A percentile compares a stretch with the other conserved stretches of the same genome.
These are phyloP conservation scores for Australoheros scitulus DNA, from an alignment of 2,113 vertebrate species.

Conservation along the genomic window DNA sequence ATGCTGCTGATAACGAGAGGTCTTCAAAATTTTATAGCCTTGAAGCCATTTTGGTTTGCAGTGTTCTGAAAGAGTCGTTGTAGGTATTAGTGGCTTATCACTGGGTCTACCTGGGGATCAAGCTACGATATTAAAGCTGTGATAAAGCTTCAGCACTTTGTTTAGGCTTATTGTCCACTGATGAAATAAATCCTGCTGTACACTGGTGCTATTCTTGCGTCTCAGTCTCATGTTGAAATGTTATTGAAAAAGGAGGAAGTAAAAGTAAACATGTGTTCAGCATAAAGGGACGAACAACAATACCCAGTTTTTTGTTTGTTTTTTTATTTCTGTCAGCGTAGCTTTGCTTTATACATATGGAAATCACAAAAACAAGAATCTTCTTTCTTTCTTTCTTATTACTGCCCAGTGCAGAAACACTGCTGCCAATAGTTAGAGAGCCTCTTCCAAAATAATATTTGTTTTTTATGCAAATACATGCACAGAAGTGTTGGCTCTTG, in stretches of 20 bases:
- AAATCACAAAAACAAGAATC: not conserved
- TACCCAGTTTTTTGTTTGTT: not conserved
- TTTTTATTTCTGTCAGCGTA: not conserved
- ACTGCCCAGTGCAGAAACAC: not conserved
- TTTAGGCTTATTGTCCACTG: not conserved
- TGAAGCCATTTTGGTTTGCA: not conserved
- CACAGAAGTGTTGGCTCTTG: not conserved
- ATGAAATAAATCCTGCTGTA: not conserved
- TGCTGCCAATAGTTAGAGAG: not conserved
- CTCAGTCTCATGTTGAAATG: not conserved
- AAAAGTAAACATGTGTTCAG: not conserved
- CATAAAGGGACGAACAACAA: not conserved
- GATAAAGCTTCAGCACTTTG: not conserved
- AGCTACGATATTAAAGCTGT: not conserved
- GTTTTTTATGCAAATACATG: not conserved
- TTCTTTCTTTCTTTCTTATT: not conserved
- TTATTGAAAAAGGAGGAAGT: not conserved
- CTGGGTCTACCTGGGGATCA: not conserved
- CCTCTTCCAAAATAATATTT: not conserved
- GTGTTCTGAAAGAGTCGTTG: not conserved
- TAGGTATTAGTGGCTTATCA: not conserved
- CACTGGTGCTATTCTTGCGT: not conserved
- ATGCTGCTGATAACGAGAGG: not conserved
- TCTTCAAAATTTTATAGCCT: not conserved
- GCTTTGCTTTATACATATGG: not conserved